Percentiles rank a stretch among this genome's conserved stretches.
These are phyloP conservation scores for Bimastos eiseni DNA, from an alignment of 2,888 invertebrate genomes.

Conservation along the genomic window DNA sequence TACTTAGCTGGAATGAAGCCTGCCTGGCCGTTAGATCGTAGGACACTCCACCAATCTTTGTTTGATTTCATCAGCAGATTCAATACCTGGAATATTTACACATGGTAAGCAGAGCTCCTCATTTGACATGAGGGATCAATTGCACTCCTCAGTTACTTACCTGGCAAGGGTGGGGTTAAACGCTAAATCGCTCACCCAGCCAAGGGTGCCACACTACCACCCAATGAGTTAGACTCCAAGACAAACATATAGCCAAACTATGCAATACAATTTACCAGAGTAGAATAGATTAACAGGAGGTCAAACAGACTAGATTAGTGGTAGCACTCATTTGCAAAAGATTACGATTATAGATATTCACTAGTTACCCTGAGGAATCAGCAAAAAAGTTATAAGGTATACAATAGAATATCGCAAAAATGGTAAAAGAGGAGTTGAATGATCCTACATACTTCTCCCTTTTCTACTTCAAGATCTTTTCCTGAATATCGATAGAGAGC, in stretches of 20 bases:
- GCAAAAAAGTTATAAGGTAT: neutral
- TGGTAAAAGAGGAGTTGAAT: neutral
- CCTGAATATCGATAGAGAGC: slow-evolving; percentile 85
- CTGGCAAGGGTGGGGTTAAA: too few relatives aligned
- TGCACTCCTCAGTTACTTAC: too few relatives aligned
- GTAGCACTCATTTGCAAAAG: neutral
- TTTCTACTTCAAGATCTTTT: slow-evolving; percentile 86
- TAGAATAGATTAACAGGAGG: neutral
- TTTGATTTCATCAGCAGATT: slow-evolving; percentile 91
- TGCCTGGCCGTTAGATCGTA: slow-evolving; percentile 85
- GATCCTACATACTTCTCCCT: slow-evolving; percentile 73
- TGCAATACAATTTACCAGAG: too few relatives aligned
- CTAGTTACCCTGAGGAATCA: neutral
- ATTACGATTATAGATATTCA: neutral
- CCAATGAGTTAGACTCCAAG: too few relatives aligned
- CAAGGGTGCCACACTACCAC: too few relatives aligned
- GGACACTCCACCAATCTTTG: slow-evolving; percentile 98
- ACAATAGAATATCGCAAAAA: neutral
- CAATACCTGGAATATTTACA: slow-evolving; percentile 69
- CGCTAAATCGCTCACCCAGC: too few relatives aligned
- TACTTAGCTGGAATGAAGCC: slow-evolving; percentile 98
- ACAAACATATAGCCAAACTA: too few relatives aligned
- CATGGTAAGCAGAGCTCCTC: too few relatives aligned
- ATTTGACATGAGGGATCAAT: too few relatives aligned
- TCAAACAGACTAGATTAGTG: too few relatives aligned